Evolutionary conservation across 2,797 vertebrate genomes (phyloP).

Genomic region (Nothura maculosa): DNA sequence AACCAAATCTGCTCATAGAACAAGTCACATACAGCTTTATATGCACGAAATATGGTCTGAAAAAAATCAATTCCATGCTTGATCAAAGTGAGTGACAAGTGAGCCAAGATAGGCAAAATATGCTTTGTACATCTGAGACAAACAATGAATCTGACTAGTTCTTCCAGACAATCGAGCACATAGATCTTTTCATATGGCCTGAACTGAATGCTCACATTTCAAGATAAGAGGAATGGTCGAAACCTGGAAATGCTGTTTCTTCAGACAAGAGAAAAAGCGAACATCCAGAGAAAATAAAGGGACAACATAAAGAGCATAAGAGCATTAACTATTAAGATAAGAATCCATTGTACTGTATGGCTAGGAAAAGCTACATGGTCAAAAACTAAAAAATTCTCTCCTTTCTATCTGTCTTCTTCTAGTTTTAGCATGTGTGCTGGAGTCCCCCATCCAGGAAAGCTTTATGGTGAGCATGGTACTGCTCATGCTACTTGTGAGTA

Average conservation of each 20-base stretch:
- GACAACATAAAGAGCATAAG: neutral
- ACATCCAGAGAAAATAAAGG: neutral
- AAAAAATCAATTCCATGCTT: slow-evolving; percentile 51
- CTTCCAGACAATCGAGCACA: neutral
- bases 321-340: neutral
- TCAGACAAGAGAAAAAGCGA: neutral
- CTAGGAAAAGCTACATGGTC: neutral
- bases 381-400: neutral
- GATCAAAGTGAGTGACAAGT: neutral
- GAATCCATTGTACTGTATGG: neutral
- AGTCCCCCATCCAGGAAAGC: neutral
- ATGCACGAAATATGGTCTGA: neutral
- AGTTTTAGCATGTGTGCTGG: neutral
- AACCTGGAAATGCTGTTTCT: neutral
- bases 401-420: neutral
- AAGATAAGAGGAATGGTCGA: neutral
- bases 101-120: neutral
- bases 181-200: neutral
- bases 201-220: neutral
- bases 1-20: neutral
- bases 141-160: neutral
- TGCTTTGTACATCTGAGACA: neutral
- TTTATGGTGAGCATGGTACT: neutral
- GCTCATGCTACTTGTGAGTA: neutral
- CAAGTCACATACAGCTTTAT: neutral